Percentiles rank a stretch among this genome's conserved stretches.
phyloP scores from a whole-genome alignment of 2,888 invertebrate species.

The Reticulitermes lucifugus region DNA sequence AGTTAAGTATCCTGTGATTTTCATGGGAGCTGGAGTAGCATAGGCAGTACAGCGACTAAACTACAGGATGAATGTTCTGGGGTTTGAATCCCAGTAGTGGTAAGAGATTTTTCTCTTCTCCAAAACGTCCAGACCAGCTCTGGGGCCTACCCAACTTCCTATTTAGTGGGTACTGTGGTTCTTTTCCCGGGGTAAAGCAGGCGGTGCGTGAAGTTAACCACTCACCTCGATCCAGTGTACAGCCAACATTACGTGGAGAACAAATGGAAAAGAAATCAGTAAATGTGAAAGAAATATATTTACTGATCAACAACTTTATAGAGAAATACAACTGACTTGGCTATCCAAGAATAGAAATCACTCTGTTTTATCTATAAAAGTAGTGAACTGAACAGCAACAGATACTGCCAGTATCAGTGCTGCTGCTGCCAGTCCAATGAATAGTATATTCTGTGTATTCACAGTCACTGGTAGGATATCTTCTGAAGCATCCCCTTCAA shows the following conservation, averaged over 20 bases:
- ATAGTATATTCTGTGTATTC: constrained; percentile 19
- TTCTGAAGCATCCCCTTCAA: constrained; percentile 40
- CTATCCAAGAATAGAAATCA: constrained; percentile 4
- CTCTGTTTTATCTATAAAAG: constrained; percentile 26
- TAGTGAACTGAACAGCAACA: constrained; percentile 35
- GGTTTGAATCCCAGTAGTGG: too few relatives aligned
- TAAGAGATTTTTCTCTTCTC: too few relatives aligned
- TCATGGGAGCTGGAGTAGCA: too few relatives aligned
- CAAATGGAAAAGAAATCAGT: not conserved
- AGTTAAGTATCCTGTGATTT: too few relatives aligned
- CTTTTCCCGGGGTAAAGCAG: too few relatives aligned
- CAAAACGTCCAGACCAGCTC: too few relatives aligned
- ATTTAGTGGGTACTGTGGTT: too few relatives aligned
- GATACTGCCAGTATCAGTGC: constrained; percentile 41
- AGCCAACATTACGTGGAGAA: not conserved
- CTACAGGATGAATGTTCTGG: too few relatives aligned
- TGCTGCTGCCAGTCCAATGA: constrained; percentile 26
- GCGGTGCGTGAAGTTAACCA: too few relatives aligned
- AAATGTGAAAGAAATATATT: constrained; percentile 13
- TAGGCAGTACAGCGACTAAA: too few relatives aligned
- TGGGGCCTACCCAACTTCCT: too few relatives aligned
- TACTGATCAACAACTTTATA: not conserved
- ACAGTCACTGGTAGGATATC: constrained; percentile 31
- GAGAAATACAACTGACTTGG: not conserved
- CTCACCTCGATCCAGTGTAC: too few relatives aligned